Percentiles rank a stretch among this genome's conserved stretches.
phyloP scores from a whole-genome alignment of 1,140 invertebrate species.

The Drosophila nigrodunni region DNA sequence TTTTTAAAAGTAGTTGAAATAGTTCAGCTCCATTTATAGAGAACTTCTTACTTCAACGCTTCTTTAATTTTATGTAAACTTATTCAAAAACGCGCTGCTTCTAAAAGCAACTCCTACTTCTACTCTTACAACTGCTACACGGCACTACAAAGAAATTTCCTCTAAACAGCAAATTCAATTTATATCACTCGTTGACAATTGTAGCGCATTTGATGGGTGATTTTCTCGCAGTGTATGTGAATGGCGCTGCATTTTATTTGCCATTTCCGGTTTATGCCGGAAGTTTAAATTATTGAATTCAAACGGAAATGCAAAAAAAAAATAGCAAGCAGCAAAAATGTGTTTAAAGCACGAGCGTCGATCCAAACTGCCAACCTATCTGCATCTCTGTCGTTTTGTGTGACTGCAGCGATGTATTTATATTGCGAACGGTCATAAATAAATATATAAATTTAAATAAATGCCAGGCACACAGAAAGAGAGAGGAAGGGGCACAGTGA shows the following conservation, averaged over 20 bases:
- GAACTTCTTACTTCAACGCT: no score
- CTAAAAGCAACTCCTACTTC: no score
- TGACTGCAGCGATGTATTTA: constrained; percentile 31
- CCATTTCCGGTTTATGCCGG: constrained; percentile 77
- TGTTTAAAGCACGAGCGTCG: constrained; percentile 55
- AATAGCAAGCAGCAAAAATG: constrained; percentile 40
- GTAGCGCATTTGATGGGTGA: neutral
- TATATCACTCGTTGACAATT: neutral
- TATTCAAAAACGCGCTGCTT: no score
- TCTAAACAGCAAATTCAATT: neutral
- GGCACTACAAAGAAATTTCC: neutral
- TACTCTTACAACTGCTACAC: neutral
- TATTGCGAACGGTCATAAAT: constrained; percentile 62
- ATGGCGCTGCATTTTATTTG: constrained; percentile 74
- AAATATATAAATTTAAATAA: constrained; percentile 81
- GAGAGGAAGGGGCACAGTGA: neutral
- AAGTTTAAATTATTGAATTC: constrained; percentile 80
- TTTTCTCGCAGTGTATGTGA: constrained; percentile 54
- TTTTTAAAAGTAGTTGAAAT: no score
- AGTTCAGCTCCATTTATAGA: no score
- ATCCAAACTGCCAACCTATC: constrained; percentile 35
- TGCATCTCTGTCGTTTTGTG: constrained; percentile 35
- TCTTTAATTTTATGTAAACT: no score
- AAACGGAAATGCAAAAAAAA: constrained; percentile 73
- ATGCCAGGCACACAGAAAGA: constrained; percentile 45